phyloP scores from a whole-genome alignment of 37 sponge, comb jelly and placozoan species.

The Beroe forskalii region DNA sequence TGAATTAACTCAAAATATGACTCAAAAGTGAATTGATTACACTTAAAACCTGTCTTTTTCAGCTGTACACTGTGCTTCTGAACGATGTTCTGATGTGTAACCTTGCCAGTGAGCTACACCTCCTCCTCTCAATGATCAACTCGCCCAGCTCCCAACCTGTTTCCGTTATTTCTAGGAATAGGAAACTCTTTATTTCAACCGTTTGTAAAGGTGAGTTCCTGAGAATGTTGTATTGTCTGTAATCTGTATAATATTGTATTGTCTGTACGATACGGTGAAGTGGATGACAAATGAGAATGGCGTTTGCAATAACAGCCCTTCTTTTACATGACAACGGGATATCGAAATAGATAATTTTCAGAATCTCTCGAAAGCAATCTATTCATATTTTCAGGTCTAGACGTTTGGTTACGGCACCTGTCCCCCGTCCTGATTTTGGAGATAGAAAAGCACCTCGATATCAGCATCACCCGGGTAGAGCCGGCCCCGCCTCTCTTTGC shows the following conservation, averaged over 20 bases:
- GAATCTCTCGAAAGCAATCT: too few relatives aligned
- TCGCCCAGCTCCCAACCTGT: neutral
- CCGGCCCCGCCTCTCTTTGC: constrained; percentile 24
- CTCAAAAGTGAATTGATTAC: too few relatives aligned
- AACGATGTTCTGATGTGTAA: constrained; percentile 15
- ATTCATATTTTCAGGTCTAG: constrained; percentile 18
- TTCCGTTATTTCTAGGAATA: neutral
- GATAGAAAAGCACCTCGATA: constrained; percentile 12
- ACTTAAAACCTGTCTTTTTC: too few relatives aligned
- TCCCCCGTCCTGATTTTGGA: constrained; percentile 6
- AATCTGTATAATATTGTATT: too few relatives aligned
- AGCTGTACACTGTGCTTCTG: constrained; percentile 30
- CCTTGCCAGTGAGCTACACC: constrained; percentile 43
- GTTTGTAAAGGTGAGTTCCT: constrained; percentile 3
- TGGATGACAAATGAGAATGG: too few relatives aligned
- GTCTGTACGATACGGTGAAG: too few relatives aligned
- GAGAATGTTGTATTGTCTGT: too few relatives aligned
- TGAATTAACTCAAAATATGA: too few relatives aligned
- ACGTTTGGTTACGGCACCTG: constrained; percentile 8
- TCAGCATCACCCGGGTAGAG: neutral
- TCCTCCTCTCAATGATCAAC: constrained; percentile 24
- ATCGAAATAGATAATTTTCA: too few relatives aligned
- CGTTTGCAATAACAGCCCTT: too few relatives aligned
- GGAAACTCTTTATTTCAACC: neutral
- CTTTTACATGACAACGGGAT: too few relatives aligned